These are phyloP conservation scores for Hipparchia sbordonii DNA, from an alignment of 2,888 invertebrate species.

Conservation along the genomic window DNA sequence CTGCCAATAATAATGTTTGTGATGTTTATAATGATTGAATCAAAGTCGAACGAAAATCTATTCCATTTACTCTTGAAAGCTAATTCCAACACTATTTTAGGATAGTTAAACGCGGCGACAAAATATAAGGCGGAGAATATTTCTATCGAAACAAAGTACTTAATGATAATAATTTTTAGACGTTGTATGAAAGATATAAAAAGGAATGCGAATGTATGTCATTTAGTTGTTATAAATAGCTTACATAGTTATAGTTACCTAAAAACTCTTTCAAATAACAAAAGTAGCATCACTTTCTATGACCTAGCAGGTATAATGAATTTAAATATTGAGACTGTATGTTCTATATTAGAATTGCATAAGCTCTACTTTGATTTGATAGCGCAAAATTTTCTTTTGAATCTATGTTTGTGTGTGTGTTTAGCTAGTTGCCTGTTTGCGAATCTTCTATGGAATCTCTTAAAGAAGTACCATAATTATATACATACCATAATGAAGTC, in stretches of 20 bases:
- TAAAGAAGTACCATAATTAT: neutral
- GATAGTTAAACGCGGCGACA: neutral
- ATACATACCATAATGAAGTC: neutral
- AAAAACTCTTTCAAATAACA: too few relatives aligned
- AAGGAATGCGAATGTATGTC: neutral
- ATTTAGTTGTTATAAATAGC: neutral
- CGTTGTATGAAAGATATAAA: neutral
- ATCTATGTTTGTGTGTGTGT: neutral
- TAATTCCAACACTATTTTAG: too few relatives aligned
- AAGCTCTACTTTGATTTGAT: neutral
- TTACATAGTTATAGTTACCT: too few relatives aligned
- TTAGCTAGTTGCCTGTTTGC: constrained; percentile 12
- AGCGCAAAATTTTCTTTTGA: neutral
- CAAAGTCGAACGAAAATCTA: neutral
- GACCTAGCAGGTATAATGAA: too few relatives aligned
- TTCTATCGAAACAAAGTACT: too few relatives aligned
- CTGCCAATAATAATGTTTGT: neutral
- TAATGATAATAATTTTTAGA: too few relatives aligned
- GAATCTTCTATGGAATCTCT: neutral
- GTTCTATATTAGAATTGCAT: neutral
- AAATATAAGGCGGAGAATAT: neutral
- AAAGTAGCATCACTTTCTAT: neutral
- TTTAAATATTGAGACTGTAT: neutral
- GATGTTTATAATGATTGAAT: neutral
- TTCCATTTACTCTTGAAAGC: neutral